Evolutionary conservation across 2,888 invertebrate species (phyloP).

Genomic region (Thumatha senex): DNA sequence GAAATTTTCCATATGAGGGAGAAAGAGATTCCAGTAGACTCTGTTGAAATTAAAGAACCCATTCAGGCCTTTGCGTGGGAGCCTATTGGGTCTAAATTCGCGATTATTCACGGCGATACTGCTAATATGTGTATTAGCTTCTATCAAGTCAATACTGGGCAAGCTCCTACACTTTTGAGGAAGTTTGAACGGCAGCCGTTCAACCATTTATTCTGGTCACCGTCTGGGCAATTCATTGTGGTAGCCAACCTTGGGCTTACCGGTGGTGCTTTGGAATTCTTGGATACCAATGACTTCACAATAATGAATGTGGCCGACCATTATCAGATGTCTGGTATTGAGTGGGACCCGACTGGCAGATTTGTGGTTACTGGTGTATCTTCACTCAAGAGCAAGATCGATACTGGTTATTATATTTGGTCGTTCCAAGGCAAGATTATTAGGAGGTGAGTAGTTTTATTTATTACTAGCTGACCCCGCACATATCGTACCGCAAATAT

Average conservation of each 20-base stretch:
- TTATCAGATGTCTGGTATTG: conserved; percentile 96
- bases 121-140: conserved; percentile 94
- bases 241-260: conserved; percentile 93
- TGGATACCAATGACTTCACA: conserved; percentile 97
- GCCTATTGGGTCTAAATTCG: conserved; percentile 97
- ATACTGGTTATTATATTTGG: conserved; percentile 97
- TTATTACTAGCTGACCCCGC: background rate
- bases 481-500: background rate
- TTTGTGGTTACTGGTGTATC: conserved; percentile 98
- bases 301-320: conserved; percentile 98
- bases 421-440: conserved; percentile 95
- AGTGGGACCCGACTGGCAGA: conserved; percentile 99
- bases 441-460: conserved; percentile 67
- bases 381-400: conserved; percentile 97
- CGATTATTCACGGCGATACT: conserved; percentile 97
- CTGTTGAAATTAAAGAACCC: conserved; percentile 96
- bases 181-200: conserved; percentile 94
- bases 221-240: conserved; percentile 97
- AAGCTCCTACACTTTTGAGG: conserved; percentile 94
- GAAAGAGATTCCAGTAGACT: conserved; percentile 98
- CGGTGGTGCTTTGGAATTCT: conserved; percentile 96
- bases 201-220: conserved; percentile 98
- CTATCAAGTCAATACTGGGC: conserved; percentile 94
- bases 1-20: conserved; percentile 99
- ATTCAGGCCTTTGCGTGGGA: conserved; percentile 99